Conservation (phyloP, 2,797 vertebrate species). For the Crocodylus rhombifer region DNA sequence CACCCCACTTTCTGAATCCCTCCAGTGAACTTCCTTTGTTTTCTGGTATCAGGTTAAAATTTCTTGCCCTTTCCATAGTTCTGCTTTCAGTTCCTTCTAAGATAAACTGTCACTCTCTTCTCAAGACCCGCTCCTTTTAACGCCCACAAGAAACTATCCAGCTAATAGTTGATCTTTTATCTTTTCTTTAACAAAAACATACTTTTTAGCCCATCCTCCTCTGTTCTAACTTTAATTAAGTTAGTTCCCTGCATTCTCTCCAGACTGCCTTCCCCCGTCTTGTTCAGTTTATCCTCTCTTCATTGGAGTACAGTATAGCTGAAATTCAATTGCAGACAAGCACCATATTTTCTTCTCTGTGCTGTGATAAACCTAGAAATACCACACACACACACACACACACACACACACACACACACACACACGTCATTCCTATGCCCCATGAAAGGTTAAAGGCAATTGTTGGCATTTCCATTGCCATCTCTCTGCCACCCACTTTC, state of each 20-base stretch:
- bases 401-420: no score
- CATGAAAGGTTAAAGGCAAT: conserved; percentile 40
- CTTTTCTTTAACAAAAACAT: neutral
- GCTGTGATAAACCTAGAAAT: neutral
- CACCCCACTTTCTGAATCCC: neutral
- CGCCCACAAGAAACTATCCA: neutral
- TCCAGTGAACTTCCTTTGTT: neutral
- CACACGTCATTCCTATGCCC: neutral
- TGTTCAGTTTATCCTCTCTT: conserved; percentile 18
- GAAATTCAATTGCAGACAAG: conserved; percentile 37
- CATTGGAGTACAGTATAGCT: neutral
- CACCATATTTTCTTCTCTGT: neutral
- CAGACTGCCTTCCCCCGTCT: conserved; percentile 22
- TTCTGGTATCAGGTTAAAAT: neutral
- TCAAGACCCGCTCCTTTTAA: neutral
- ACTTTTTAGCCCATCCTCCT: neutral
- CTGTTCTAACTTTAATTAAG: conserved; percentile 6
- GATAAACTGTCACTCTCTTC: no score
- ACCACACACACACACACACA: no score
- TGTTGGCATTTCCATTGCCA: fast-evolving
- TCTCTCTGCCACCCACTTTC: neutral
- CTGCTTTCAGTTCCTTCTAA: neutral
- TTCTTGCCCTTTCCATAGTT: neutral
- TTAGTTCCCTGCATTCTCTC: conserved; percentile 19
- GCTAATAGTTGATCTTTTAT: neutral